phyloP scores from a whole-genome alignment of 2,113 vertebrate genomes.

The Sebastes fasciatus region DNA sequence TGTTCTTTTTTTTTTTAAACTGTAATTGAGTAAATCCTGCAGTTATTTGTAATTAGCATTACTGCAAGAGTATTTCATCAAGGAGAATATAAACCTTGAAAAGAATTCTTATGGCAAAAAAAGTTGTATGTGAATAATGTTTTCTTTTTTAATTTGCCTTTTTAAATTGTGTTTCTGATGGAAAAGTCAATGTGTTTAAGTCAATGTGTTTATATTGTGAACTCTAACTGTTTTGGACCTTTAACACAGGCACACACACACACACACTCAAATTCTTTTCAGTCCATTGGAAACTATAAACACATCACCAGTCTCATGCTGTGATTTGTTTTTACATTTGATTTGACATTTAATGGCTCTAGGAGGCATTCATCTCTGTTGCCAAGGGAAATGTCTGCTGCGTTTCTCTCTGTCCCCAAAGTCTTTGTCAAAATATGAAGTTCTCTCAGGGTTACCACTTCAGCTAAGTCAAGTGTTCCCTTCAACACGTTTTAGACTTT shows the following conservation, averaged over 20 bases:
- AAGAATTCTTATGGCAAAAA: background rate
- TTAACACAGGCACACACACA: background rate
- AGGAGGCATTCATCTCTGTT: conserved; percentile 23
- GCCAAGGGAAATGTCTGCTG: conserved; percentile 22
- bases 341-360: conserved; percentile 49
- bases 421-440: conserved; percentile 42
- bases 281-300: conserved; percentile 46
- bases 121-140: too few relatives aligned
- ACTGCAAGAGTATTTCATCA: background rate
- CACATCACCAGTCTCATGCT: conserved; percentile 21
- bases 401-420: conserved; percentile 4
- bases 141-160: background rate
- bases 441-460: background rate
- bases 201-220: background rate
- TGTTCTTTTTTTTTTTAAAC: background rate
- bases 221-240: background rate
- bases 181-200: background rate
- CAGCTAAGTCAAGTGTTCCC: background rate
- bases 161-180: background rate
- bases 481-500: conserved; percentile 3
- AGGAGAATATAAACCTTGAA: background rate
- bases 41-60: background rate
- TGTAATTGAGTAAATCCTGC: background rate
- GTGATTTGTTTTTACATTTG: conserved; percentile 52
- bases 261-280: conserved; percentile 12